Evolutionary conservation across 2,113 vertebrate species (phyloP).

Genomic region (Cranoglanis bouderius): DNA sequence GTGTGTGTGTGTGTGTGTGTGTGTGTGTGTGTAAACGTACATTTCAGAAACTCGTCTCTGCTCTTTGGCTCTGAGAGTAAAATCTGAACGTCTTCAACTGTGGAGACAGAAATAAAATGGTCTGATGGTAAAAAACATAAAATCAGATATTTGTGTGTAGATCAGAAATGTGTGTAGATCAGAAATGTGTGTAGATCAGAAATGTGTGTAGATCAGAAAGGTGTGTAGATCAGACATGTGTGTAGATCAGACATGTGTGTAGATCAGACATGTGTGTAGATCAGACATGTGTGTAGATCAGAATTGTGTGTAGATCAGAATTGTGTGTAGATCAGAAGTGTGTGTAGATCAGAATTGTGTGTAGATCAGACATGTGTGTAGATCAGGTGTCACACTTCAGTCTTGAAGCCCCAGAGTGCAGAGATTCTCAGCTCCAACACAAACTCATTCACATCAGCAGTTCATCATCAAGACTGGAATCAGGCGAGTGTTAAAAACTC

Average conservation of each 20-base stretch:
- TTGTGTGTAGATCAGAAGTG: no score
- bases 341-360: no score
- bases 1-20: background rate
- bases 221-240: no score
- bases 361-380: background rate
- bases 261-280: background rate
- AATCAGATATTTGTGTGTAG: background rate
- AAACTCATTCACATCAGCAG: background rate
- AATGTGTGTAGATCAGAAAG: no score
- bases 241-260: no score
- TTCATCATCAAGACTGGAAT: no score
- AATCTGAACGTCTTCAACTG: background rate
- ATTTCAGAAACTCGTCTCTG: background rate
- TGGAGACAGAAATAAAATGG: background rate
- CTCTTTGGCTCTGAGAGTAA: background rate
- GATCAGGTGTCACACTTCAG: background rate
- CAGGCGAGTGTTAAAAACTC: no score
- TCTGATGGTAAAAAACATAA: no score
- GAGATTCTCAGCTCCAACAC: background rate
- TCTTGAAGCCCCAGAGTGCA: no score
- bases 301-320: no score
- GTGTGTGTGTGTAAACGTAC: background rate
- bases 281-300: no score
- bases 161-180: no score
- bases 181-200: background rate